phyloP scores from a whole-genome alignment of 2,888 invertebrate species.

The Geophilus truncorum region DNA sequence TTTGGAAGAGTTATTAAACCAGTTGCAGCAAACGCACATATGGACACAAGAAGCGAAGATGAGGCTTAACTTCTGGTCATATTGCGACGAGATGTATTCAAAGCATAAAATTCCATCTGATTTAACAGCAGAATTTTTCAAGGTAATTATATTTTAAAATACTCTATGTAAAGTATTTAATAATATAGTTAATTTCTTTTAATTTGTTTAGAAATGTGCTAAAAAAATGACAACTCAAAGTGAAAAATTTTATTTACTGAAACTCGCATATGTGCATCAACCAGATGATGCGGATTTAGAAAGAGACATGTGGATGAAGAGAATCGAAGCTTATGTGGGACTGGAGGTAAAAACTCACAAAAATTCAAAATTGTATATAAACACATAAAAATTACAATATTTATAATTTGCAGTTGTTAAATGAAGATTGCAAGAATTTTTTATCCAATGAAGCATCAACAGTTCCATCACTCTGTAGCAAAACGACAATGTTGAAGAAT shows the following conservation, averaged over 20 bases:
- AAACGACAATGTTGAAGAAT: not conserved
- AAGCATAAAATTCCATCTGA: not conserved
- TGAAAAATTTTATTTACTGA: conserved; percentile 29
- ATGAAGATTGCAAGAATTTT: not conserved
- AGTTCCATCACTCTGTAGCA: not conserved
- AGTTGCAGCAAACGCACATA: not conserved
- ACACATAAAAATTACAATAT: not conserved
- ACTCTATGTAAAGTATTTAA: too few species aligned
- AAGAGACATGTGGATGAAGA: conserved; percentile 32
- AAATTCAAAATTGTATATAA: not conserved
- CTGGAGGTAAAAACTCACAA: not conserved
- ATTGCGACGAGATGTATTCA: not conserved
- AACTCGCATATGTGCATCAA: not conserved
- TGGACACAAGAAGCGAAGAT: not conserved
- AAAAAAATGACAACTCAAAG: not conserved
- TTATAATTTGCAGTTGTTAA: not conserved
- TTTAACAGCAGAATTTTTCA: conserved; percentile 1
- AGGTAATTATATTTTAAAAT: conserved; percentile 16
- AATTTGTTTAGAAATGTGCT: conserved; percentile 10
- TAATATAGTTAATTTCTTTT: not conserved
- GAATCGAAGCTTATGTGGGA: conserved; percentile 25
- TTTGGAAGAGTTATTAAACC: not conserved
- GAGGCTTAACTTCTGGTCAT: conserved; percentile 19
- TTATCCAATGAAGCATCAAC: not conserved
- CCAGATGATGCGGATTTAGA: not conserved